These are phyloP conservation scores for Acleris cristana DNA, from an alignment of 2,888 invertebrate species.

Conservation along the genomic window DNA sequence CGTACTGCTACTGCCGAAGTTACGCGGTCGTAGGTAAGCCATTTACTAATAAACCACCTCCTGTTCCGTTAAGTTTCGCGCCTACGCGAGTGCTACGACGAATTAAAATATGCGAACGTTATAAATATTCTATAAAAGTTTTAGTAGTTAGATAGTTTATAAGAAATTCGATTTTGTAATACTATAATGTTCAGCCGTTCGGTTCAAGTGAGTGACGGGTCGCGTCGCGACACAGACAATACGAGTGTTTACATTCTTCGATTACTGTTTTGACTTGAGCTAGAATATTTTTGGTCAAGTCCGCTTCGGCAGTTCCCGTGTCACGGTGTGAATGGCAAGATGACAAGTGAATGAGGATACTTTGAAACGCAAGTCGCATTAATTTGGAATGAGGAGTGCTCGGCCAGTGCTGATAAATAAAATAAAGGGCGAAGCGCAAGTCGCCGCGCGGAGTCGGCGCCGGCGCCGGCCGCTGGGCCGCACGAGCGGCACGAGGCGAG, in stretches of 20 bases:
- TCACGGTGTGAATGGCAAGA: conserved; percentile 49
- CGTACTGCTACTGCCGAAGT: conserved; percentile 51
- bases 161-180: conserved; percentile 76
- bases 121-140: conserved; percentile 74
- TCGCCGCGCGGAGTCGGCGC: conserved; percentile 13
- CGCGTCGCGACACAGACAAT: conserved; percentile 19
- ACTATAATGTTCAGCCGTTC: conserved; percentile 60
- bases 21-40: conserved; percentile 53
- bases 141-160: conserved; percentile 68
- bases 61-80: conserved; percentile 51
- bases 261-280: conserved; percentile 4
- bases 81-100: conserved; percentile 66
- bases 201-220: conserved; percentile 48
- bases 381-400: conserved; percentile 48
- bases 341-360: conserved; percentile 72
- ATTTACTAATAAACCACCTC: conserved; percentile 49
- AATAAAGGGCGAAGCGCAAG: conserved; percentile 59
- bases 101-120: conserved; percentile 65
- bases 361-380: conserved; percentile 55
- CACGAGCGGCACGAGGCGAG: conserved; percentile 63
- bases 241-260: not conserved
- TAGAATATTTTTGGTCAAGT: not conserved
- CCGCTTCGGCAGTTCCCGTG: conserved; percentile 39
- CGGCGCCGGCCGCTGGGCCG: conserved; percentile 35
- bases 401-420: conserved; percentile 45